These are phyloP conservation scores for Notechis scutatus DNA, from an alignment of 2,113 vertebrate genomes.

Conservation along the genomic window DNA sequence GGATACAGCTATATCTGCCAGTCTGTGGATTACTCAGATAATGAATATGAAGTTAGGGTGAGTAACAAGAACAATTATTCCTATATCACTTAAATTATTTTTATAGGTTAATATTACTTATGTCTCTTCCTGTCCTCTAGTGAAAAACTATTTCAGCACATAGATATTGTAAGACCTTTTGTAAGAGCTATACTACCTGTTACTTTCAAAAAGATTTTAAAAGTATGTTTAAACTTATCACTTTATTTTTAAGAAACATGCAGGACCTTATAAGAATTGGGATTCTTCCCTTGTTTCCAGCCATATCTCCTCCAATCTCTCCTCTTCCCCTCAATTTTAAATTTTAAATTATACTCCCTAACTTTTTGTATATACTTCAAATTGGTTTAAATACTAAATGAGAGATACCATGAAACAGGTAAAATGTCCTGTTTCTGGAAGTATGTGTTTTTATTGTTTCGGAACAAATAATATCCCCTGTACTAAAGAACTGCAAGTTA, in stretches of 20 bases:
- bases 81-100: neutral
- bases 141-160: neutral
- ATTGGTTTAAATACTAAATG: neutral
- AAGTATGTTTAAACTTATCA: neutral
- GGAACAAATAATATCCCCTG: neutral
- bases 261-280: too few species aligned
- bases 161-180: neutral
- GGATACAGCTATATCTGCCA: constrained; percentile 98
- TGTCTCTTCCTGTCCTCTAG: neutral
- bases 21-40: constrained; percentile 90
- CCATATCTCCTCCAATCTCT: neutral
- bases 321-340: neutral
- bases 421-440: neutral
- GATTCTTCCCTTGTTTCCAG: neutral
- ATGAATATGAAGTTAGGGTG: constrained; percentile 97
- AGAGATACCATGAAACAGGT: neutral
- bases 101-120: neutral
- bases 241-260: neutral
- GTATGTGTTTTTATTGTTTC: neutral
- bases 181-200: neutral
- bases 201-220: neutral
- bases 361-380: neutral
- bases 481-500: neutral
- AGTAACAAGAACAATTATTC: constrained; percentile 62
- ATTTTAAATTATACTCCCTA: neutral